phyloP scores from a whole-genome alignment of 2,888 invertebrate species.

The Hirtodrosophila duncani region DNA sequence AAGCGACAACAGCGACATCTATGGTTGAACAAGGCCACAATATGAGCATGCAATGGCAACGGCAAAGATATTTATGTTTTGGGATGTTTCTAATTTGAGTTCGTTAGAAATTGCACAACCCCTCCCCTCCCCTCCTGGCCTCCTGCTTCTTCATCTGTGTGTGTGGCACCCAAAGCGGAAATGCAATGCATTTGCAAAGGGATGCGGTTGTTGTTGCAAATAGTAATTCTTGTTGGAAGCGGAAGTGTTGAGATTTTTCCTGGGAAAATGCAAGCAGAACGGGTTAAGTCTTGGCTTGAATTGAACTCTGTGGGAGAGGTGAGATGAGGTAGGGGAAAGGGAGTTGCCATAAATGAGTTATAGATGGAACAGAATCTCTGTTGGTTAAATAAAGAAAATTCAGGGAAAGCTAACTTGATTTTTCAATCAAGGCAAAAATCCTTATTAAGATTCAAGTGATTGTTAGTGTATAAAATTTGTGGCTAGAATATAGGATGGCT shows the following conservation, averaged over 20 bases:
- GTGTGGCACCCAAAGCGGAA: slow-evolving; percentile 65
- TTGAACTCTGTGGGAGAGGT: slow-evolving; percentile 17
- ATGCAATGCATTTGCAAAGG: slow-evolving; percentile 39
- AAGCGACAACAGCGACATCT: slow-evolving; percentile 66
- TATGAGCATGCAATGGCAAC: slow-evolving; percentile 1
- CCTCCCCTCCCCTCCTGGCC: too few species aligned
- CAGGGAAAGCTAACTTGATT: too few species aligned
- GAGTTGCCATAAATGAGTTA: slow-evolving; percentile 19
- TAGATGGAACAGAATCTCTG: not conserved
- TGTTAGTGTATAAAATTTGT: too few species aligned
- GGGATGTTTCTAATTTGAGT: slow-evolving; percentile 68
- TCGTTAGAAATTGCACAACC: slow-evolving; percentile 58
- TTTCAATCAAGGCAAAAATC: too few species aligned
- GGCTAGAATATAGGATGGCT: too few species aligned
- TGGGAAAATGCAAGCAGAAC: slow-evolving; percentile 49
- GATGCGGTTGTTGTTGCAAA: slow-evolving; percentile 6
- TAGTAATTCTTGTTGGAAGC: slow-evolving; percentile 27
- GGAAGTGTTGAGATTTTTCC: slow-evolving; percentile 63
- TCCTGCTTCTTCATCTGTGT: too few species aligned
- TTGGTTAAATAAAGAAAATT: too few species aligned
- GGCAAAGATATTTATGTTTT: slow-evolving; percentile 68
- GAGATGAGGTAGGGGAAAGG: not conserved
- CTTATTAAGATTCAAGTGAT: too few species aligned
- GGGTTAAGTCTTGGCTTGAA: slow-evolving; percentile 47
- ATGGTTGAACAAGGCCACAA: slow-evolving; percentile 61